These are phyloP conservation scores for Lutjanus erythropterus DNA, from an alignment of 2,113 vertebrate genomes.

Conservation along the genomic window DNA sequence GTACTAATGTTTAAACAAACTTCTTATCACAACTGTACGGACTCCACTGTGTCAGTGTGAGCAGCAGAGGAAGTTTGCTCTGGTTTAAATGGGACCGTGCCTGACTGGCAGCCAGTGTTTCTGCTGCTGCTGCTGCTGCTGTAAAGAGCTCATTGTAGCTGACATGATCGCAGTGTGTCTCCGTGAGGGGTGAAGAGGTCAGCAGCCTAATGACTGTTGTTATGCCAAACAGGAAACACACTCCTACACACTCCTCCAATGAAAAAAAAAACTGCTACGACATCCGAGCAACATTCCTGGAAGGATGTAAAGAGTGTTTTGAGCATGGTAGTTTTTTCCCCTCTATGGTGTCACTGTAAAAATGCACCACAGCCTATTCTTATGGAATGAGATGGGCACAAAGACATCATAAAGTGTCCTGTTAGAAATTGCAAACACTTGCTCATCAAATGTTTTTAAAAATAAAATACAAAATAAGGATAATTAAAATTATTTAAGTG, in stretches of 20 bases:
- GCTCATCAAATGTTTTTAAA: too few species aligned
- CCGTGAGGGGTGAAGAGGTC: constrained; percentile 72
- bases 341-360: neutral
- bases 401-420: too few species aligned
- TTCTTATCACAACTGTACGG: neutral
- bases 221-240: constrained; percentile 64
- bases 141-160: constrained; percentile 51
- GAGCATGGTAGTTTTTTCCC: neutral
- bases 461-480: too few species aligned
- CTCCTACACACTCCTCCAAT: constrained; percentile 32
- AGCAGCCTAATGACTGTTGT: constrained; percentile 74
- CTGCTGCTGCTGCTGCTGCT: constrained; percentile 11
- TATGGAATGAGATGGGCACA: too few species aligned
- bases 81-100: constrained; percentile 29
- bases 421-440: too few species aligned
- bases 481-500: too few species aligned
- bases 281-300: constrained; percentile 39
- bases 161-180: constrained; percentile 51
- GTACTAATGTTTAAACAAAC: constrained; percentile 9
- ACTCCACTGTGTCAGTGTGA: neutral
- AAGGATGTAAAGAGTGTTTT: constrained; percentile 28
- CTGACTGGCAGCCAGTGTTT: too few species aligned
- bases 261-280: constrained; percentile 42
- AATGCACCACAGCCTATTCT: constrained; percentile 1
- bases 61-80: constrained; percentile 31